Evolutionary conservation across 2,113 vertebrate species (phyloP).

Genomic region (Cavia porcellus): DNA sequence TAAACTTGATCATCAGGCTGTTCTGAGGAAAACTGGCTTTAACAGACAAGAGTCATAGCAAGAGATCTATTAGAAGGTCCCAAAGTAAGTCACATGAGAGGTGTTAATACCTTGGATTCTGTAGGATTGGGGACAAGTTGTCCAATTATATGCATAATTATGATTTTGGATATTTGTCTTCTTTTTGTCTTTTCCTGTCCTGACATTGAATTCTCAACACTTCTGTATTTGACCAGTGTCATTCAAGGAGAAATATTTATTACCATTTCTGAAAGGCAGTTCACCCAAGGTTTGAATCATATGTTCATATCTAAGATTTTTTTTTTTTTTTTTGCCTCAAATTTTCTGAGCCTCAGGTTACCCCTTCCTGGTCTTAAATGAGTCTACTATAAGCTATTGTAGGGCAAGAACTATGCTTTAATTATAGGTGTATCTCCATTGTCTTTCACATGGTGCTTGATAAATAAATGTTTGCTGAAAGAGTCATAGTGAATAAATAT

Average conservation of each 20-base stretch:
- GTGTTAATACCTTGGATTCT: background rate
- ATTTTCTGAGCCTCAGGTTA: background rate
- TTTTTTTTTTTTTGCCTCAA: background rate
- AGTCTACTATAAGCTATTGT: background rate
- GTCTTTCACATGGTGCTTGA: background rate
- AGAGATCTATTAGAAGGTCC: background rate
- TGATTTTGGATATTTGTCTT: background rate
- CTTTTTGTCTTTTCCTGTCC: background rate
- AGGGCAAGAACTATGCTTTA: background rate
- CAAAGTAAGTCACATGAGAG: background rate
- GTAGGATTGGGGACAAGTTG: background rate
- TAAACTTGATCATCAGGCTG: background rate
- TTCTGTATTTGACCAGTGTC: background rate
- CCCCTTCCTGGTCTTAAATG: background rate
- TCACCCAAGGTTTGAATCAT: background rate
- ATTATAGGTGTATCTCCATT: background rate
- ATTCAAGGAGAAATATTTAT: slow-evolving; percentile 5
- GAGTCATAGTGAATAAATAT: background rate
- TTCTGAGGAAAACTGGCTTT: background rate
- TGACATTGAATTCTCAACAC: background rate
- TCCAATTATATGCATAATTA: background rate
- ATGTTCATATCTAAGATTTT: background rate
- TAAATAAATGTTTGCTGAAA: background rate
- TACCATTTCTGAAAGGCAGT: background rate
- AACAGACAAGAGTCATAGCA: background rate